Conservation (phyloP, 30 jellyfish, hydroid and myxozoan species). For the Morbakka virulenta region DNA sequence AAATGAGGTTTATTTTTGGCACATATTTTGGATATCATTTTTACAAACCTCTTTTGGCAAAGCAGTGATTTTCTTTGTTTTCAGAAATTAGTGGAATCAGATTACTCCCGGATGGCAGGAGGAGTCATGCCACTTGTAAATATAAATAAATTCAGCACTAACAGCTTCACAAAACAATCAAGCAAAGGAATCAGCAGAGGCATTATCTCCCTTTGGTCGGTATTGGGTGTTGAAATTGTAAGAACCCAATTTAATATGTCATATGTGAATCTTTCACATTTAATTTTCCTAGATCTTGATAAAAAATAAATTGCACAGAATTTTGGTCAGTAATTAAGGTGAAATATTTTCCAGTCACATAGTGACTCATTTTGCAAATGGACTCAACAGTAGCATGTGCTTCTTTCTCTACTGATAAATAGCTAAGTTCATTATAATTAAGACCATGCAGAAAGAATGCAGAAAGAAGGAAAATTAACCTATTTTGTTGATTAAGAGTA, state of each 20-base stretch:
- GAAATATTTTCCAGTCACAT: slow-evolving; percentile 32
- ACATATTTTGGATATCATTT: slow-evolving; percentile 19
- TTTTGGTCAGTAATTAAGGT: no score
- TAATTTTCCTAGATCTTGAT: slow-evolving; percentile 46
- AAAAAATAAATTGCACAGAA: slow-evolving; percentile 29
- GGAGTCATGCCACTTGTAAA: slow-evolving; percentile 18
- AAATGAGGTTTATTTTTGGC: slow-evolving; percentile 36
- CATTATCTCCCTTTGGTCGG: slow-evolving; percentile 23
- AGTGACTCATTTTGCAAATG: slow-evolving; percentile 60
- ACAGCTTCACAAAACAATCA: slow-evolving; percentile 33
- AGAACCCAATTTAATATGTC: slow-evolving; percentile 58
- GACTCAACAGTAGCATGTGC: slow-evolving; percentile 37
- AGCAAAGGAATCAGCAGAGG: slow-evolving; percentile 16
- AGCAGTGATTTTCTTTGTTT: not conserved
- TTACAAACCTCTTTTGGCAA: slow-evolving; percentile 35
- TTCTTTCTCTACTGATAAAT: no score
- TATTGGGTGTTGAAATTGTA: slow-evolving; percentile 39
- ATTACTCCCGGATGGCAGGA: slow-evolving; percentile 81
- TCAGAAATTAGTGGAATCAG: slow-evolving; percentile 41
- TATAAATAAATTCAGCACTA: not conserved
- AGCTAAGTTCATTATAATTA: no score
- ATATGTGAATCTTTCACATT: slow-evolving; percentile 39
- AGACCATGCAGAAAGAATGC: not conserved
- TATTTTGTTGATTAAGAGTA: slow-evolving; percentile 29
- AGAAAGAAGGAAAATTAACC: slow-evolving; percentile 33